Evolutionary conservation across 2,888 invertebrate genomes (phyloP), one percentile per base, ranked within the genome.

Genomic region (Byasa hedistus): DNA sequence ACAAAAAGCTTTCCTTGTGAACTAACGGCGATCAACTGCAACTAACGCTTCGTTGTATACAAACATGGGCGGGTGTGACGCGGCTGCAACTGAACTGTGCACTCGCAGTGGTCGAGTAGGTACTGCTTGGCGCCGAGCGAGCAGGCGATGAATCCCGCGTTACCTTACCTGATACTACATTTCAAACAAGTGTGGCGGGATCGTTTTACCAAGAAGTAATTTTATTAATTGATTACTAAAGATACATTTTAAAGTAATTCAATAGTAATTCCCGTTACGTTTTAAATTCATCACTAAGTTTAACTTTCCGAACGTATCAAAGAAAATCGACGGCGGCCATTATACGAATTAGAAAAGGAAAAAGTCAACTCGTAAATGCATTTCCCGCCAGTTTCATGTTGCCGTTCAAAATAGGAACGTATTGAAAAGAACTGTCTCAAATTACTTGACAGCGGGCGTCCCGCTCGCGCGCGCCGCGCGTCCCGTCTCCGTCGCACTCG

Each of bases 371-470:
- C 79, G 80, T 82, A 87, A 91, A 89, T 87, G 88, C 90, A 89
- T 91, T 91, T 91, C 89, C 88, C 89, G 88, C 84, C 87, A 81
- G 86, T 83, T 84, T 85, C 86, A 81, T 86, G 88, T 89, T 89
- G 91, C 91, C 80, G 89, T 91, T 89, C 90, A 89, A 91, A 91
- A 91, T 89, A 90, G 85, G 86, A 90, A 89, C 90, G 87, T 91
- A 89, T 90, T 88, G 89, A 91, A 91, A 91, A 91, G 91, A 91
- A 91, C 89, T 89, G 90, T 90, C 91, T 91, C 91, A 88, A 91
- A 91, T 91, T 91, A 91, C 91, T 89, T 82, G 79, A 74, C 83
- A 84, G 79, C 70, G 36, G n/a, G 65, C 68, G 23, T 85, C 84
- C 69, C 79, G 75, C 70, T 89, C 79, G 60, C 24, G 27, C 76